These are phyloP conservation scores for Callyntrura sp. DNA, from an alignment of 2,888 invertebrate species.

Conservation along the genomic window DNA sequence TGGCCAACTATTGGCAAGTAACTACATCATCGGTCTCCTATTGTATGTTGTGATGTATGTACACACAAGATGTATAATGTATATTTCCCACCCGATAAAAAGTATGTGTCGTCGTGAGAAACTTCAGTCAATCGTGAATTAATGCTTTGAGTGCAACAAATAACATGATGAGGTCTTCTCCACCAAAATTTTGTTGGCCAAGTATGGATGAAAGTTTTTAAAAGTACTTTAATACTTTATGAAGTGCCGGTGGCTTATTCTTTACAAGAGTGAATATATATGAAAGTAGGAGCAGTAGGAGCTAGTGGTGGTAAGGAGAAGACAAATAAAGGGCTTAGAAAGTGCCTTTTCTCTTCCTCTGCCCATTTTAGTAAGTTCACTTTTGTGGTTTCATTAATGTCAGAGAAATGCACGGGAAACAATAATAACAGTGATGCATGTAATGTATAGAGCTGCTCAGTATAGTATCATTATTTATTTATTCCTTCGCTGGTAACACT, in stretches of 20 bases:
- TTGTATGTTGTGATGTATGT: background rate
- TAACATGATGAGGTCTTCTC: constrained; percentile 17
- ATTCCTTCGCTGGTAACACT: background rate
- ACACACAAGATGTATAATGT: background rate
- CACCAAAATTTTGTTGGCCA: background rate
- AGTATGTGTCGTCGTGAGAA: background rate
- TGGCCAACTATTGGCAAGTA: background rate
- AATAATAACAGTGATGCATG: too few relatives aligned
- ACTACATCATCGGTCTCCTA: background rate
- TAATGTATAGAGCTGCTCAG: too few relatives aligned
- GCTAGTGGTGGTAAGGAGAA: background rate
- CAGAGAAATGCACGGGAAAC: too few relatives aligned
- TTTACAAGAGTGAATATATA: constrained; percentile 15
- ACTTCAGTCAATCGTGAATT: constrained; percentile 42
- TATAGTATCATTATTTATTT: too few relatives aligned
- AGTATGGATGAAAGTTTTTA: background rate
- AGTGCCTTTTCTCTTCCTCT: too few relatives aligned
- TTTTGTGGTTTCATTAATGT: too few relatives aligned
- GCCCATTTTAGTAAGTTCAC: too few relatives aligned
- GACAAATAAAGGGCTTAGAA: background rate
- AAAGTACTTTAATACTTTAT: constrained; percentile 25
- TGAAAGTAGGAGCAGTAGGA: background rate
- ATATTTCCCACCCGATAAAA: too few relatives aligned
- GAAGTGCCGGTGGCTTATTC: constrained; percentile 23
- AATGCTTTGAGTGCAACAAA: constrained; percentile 16